Base-by-base conservation (phyloP, 1,140 invertebrate genomes). In the Drosophila saltans region DNA sequence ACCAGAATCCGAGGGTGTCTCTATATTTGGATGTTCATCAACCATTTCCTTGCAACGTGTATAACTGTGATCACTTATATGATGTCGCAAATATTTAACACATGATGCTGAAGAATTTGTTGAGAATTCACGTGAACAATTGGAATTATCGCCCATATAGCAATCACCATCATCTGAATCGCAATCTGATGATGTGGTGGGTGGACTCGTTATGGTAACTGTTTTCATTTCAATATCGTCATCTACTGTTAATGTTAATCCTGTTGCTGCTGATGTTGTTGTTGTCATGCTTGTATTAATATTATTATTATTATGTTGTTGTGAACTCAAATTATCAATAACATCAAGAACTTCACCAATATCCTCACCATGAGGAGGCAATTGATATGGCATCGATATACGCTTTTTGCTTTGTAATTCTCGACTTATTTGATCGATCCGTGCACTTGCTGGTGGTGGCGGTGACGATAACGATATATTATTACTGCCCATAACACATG, bases 1-100 rank as follows among this genome's bases (percentile, higher is more conserved):
- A 96, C 97, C 96, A 63, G 97, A 97, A 94, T 97, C 97, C 2
- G 96, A 97, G 55, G 97, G 96, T 70, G 96, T 97, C 79, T 96
- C 75, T 58, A 40, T 24, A n/a, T 21, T n/a, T 16, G 30, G 56
- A 39, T 39, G 56, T 26, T 78, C 75, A 95, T 43, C 96, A 93
- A 73, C 79, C 73, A 86, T 93, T 28, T 91, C 90, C 21, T 86
- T 91, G 81, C 92, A 93, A 78, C 94, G 94, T 69, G 93, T 96
- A 91, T 96, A 97, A 67, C 95, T 95, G 82, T 96, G 96, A 91
- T 96, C 96, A 55, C 91, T 94, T n/a, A 82, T 82, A 61, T 93
- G 81, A 66, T 52, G 45, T 3, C 92, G 75, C 84, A 81, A 24
- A 16, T 40, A 24, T 33, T 10, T 39, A 5, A 36, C 28, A 10